Evolutionary conservation across 2,797 vertebrate genomes (phyloP).

Genomic region (Gallinago nigripennis): DNA sequence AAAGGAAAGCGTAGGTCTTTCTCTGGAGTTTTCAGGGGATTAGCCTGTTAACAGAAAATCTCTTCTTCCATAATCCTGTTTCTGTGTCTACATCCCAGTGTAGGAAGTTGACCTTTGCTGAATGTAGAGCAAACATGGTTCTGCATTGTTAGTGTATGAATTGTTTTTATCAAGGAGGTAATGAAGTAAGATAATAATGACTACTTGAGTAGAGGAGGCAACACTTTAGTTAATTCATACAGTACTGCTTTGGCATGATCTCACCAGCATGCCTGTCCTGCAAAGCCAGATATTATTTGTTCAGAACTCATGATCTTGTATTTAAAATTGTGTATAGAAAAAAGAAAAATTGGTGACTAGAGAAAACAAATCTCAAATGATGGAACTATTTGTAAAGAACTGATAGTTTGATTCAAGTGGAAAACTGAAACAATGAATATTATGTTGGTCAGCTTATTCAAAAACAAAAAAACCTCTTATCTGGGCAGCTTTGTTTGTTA

Average conservation of each 20-base stretch:
- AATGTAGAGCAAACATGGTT: background rate
- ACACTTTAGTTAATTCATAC: background rate
- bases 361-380: background rate
- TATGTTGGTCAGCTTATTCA: constrained; percentile 1
- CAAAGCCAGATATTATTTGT: background rate
- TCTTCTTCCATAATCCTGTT: background rate
- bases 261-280: background rate
- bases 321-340: background rate
- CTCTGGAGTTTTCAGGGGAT: background rate
- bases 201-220: background rate
- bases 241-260: background rate
- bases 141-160: background rate
- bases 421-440: background rate
- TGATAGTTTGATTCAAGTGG: background rate
- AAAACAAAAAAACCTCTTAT: background rate
- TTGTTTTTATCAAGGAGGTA: background rate
- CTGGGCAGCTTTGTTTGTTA: constrained; percentile 2
- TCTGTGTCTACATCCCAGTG: background rate
- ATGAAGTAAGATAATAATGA: background rate
- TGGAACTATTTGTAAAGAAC: background rate
- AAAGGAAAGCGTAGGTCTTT: background rate
- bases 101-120: constrained; percentile 12
- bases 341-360: background rate
- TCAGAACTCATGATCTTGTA: background rate
- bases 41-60: background rate